Percentiles rank a stretch among this genome's conserved stretches.
Conservation (phyloP, 2,113 vertebrate species). For the Saguinus imperator region DNA sequence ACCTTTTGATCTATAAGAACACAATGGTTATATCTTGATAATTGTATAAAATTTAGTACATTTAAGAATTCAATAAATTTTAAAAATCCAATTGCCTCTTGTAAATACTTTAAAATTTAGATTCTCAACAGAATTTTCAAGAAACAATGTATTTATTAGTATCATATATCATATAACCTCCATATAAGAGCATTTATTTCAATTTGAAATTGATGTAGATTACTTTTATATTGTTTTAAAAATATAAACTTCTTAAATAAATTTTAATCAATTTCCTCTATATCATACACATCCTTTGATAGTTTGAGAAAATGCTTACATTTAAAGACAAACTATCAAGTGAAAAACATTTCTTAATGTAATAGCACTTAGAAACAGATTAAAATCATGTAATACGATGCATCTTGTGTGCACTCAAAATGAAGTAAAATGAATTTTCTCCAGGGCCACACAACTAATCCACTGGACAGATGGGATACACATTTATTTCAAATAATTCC, state of each 20-base stretch:
- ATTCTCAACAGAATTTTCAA: not conserved
- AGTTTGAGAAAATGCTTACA: not conserved
- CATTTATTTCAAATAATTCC: not conserved
- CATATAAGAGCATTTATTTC: not conserved
- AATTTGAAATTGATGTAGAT: not conserved
- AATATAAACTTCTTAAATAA: not conserved
- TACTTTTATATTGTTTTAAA: constrained; percentile 16
- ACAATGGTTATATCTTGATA: not conserved
- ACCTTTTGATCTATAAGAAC: not conserved
- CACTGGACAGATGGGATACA: not conserved
- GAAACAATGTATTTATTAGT: not conserved
- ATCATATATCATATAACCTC: not conserved
- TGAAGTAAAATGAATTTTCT: not conserved
- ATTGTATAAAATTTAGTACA: constrained; percentile 40
- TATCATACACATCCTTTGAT: not conserved
- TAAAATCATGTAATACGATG: not conserved
- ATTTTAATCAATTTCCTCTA: not conserved
- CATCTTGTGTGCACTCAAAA: not conserved
- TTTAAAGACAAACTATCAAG: not conserved
- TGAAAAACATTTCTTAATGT: not conserved
- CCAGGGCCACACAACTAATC: not conserved
- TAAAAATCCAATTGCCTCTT: not conserved
- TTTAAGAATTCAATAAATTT: not conserved
- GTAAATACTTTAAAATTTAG: constrained; percentile 23
- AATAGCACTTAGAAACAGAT: not conserved